Conservation (phyloP, 92 coral and sea anemone genomes). For the Bergia sp. region DNA sequence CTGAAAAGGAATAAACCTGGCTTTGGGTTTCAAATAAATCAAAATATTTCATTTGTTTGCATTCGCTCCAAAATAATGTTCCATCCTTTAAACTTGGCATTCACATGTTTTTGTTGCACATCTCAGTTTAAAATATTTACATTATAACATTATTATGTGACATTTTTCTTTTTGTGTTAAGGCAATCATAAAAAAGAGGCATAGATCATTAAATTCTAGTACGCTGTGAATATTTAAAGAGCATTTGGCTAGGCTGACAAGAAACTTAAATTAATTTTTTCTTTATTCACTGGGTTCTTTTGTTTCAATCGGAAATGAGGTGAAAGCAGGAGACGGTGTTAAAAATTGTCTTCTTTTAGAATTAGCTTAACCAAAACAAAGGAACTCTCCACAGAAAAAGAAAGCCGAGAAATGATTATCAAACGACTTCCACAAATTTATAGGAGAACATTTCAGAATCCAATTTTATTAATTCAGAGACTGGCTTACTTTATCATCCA, state of each 20-base stretch:
- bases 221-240: background rate
- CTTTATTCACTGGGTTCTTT: slow-evolving; percentile 9
- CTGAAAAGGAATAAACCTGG: background rate
- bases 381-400: background rate
- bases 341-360: background rate
- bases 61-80: background rate
- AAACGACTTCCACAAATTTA: background rate
- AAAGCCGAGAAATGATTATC: background rate
- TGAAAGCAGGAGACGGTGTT: background rate
- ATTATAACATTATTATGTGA: slow-evolving; percentile 6
- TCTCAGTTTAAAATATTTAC: background rate
- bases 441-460: background rate
- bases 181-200: background rate
- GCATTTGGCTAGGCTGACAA: background rate
- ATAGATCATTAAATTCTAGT: background rate
- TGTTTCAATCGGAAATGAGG: background rate
- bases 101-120: background rate
- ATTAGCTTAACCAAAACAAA: background rate
- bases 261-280: background rate
- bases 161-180: background rate
- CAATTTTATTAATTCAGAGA: background rate
- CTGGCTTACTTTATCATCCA: background rate
- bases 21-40: background rate
- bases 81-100: background rate
- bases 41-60: background rate